Evolutionary conservation across 1,140 invertebrate genomes (phyloP).

Genomic region (Lycorma delicatula): DNA sequence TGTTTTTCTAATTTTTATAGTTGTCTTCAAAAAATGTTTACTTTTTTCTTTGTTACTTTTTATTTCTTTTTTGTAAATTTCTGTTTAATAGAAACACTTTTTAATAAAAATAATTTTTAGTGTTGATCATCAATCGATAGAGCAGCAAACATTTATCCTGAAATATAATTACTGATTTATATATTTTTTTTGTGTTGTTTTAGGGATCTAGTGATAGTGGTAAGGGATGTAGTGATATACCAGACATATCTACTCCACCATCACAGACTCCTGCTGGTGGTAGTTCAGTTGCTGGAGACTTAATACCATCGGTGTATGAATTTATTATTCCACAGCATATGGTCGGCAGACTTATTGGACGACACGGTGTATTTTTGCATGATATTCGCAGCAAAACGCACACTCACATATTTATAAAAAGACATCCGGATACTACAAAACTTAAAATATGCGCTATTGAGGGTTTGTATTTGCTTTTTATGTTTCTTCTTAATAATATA

Average conservation of each 20-base stretch:
- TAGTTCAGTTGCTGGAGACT: slow-evolving; percentile 27
- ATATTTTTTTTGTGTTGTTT: slow-evolving; percentile 11
- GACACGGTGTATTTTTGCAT: slow-evolving; percentile 69
- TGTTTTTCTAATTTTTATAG: too few species aligned
- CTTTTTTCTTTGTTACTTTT: too few species aligned
- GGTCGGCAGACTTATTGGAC: slow-evolving; percentile 82
- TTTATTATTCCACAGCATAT: slow-evolving; percentile 39
- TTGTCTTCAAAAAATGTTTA: too few species aligned
- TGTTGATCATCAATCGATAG: too few species aligned
- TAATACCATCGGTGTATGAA: slow-evolving; percentile 21
- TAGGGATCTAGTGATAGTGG: slow-evolving; percentile 68
- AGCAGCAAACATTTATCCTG: too few species aligned
- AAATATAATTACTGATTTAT: too few species aligned
- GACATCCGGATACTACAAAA: slow-evolving; percentile 58
- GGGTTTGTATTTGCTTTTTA: slow-evolving; percentile 43
- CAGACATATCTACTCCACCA: slow-evolving; percentile 49
- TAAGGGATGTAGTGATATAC: slow-evolving; percentile 63
- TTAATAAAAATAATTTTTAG: too few species aligned
- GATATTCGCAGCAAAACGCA: slow-evolving; percentile 68
- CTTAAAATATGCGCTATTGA: slow-evolving; percentile 75
- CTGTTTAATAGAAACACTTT: too few species aligned
- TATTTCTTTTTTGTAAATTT: too few species aligned
- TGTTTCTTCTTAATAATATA: neutral
- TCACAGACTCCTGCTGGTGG: slow-evolving; percentile 34
- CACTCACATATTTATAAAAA: slow-evolving; percentile 67